phyloP scores from a whole-genome alignment of 2,113 vertebrate genomes.

The Pelmatolapia mariae region DNA sequence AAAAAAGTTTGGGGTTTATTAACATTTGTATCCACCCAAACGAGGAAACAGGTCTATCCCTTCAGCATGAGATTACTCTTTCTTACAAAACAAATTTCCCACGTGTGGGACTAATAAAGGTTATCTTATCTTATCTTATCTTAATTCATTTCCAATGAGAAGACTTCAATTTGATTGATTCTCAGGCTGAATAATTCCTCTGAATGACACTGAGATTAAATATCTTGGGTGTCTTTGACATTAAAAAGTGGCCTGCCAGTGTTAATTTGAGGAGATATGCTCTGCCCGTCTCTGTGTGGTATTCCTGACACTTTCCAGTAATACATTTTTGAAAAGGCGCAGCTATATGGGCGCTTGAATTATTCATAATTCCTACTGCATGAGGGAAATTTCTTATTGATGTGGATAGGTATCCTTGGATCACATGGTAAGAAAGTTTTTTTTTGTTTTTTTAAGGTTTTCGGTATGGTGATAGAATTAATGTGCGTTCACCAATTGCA shows the following conservation, averaged over 20 bases:
- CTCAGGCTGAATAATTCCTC: conserved; percentile 35
- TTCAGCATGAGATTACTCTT: neutral
- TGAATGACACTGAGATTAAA: conserved; percentile 41
- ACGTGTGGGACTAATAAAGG: too few relatives aligned
- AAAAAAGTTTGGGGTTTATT: conserved; percentile 21
- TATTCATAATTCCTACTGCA: conserved; percentile 44
- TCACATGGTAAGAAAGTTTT: conserved; percentile 23
- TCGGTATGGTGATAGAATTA: neutral
- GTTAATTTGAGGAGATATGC: conserved; percentile 32
- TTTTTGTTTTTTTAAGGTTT: neutral
- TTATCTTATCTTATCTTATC: too few relatives aligned
- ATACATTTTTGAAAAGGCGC: conserved; percentile 25
- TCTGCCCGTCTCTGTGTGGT: conserved; percentile 1
- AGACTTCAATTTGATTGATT: conserved; percentile 19
- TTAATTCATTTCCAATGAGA: conserved; percentile 16
- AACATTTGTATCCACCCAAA: conserved; percentile 19
- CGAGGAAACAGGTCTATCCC: neutral
- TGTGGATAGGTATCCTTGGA: conserved; percentile 31
- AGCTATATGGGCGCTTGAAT: conserved; percentile 41
- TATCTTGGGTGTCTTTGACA: conserved; percentile 22
- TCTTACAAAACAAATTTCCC: too few relatives aligned
- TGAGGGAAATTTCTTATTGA: conserved; percentile 47
- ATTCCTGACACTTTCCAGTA: conserved; percentile 9
- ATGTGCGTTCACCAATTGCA: neutral
- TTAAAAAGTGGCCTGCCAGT: conserved; percentile 21